phyloP scores from a whole-genome alignment of 2,888 invertebrate species.

The Caenorhabditis wallacei region DNA sequence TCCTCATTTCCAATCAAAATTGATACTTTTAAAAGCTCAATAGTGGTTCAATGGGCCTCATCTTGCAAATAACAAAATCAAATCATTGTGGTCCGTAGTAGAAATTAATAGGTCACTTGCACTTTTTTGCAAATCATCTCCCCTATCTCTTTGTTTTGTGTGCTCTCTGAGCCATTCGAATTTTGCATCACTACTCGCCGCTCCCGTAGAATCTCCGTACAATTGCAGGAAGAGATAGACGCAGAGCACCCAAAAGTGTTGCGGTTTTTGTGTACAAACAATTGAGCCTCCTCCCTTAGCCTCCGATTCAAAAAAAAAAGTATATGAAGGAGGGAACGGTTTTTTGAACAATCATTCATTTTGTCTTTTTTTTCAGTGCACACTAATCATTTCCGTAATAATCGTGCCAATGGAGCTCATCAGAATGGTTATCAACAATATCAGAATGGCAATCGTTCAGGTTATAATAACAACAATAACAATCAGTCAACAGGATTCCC shows the following conservation, averaged over 20 bases:
- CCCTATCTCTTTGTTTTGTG: constrained; percentile 13
- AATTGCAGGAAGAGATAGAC: constrained; percentile 23
- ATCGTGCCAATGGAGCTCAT: constrained; percentile 26
- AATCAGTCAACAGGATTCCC: constrained; percentile 2
- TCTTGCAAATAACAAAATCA: too few species aligned
- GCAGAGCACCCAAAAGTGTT: constrained; percentile 37
- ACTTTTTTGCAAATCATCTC: constrained; percentile 35
- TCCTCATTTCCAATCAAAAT: too few species aligned
- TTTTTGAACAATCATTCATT: background rate
- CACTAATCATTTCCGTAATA: constrained; percentile 45
- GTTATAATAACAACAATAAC: background rate
- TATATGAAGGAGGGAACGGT: constrained; percentile 7
- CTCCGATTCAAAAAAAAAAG: background rate
- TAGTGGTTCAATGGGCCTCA: too few species aligned
- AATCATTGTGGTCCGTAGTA: background rate
- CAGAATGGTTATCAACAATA: background rate
- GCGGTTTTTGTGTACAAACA: constrained; percentile 59
- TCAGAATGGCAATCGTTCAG: constrained; percentile 3
- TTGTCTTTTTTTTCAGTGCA: constrained; percentile 35
- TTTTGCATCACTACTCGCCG: constrained; percentile 36
- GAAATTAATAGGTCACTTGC: constrained; percentile 50
- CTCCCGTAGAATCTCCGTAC: constrained; percentile 24
- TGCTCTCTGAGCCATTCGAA: constrained; percentile 20
- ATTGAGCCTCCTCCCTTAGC: background rate
- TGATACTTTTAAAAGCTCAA: too few species aligned